These are phyloP conservation scores for Hydriomena furcata DNA, from an alignment of 2,888 invertebrate genomes.

Conservation along the genomic window DNA sequence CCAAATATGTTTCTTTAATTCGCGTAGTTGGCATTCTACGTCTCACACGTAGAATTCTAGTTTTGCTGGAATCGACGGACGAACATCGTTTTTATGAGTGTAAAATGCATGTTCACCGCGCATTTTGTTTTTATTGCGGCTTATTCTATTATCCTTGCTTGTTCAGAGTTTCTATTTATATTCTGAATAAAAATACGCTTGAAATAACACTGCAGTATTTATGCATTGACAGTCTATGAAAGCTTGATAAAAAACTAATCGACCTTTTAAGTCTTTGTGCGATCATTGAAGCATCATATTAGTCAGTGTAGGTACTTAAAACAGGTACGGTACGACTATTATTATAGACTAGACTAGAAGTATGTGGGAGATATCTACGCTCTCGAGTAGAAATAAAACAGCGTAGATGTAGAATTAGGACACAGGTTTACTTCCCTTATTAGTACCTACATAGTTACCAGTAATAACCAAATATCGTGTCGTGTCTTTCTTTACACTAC, in stretches of 20 bases:
- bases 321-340: neutral
- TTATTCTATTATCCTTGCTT: constrained; percentile 6
- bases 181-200: constrained; percentile 18
- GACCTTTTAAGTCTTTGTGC: constrained; percentile 18
- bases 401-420: too few relatives aligned
- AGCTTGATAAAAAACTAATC: constrained; percentile 22
- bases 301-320: constrained; percentile 5
- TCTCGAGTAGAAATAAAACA: too few relatives aligned
- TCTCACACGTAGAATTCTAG: too few relatives aligned
- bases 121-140: constrained; percentile 11
- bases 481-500: too few relatives aligned
- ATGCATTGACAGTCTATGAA: constrained; percentile 12
- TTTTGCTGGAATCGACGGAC: too few relatives aligned
- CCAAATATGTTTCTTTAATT: too few relatives aligned
- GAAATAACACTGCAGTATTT: constrained; percentile 17
- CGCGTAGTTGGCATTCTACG: too few relatives aligned
- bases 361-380: too few relatives aligned
- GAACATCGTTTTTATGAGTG: neutral
- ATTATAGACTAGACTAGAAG: too few relatives aligned
- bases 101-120: neutral
- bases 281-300: constrained; percentile 19
- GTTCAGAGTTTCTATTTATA: constrained; percentile 14
- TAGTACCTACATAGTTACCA: too few relatives aligned
- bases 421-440: too few relatives aligned
- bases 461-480: too few relatives aligned